These are phyloP conservation scores for Campoletis raptor DNA, from an alignment of 2,888 invertebrate genomes.

Conservation along the genomic window DNA sequence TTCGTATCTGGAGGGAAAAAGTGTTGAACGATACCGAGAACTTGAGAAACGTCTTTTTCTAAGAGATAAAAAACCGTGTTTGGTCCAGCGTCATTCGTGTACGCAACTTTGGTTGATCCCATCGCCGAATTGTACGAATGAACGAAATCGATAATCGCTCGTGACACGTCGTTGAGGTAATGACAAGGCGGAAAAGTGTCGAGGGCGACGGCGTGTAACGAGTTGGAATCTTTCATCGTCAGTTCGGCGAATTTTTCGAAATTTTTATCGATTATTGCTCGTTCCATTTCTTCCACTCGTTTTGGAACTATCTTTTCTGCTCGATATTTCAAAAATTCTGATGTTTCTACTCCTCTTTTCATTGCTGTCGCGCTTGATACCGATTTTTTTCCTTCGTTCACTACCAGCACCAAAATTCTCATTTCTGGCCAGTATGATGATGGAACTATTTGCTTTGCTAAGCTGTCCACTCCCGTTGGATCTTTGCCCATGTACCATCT, in stretches of 20 bases:
- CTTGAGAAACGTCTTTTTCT: slow-evolving; percentile 90
- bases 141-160: slow-evolving; percentile 91
- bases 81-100: slow-evolving; percentile 99
- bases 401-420: slow-evolving; percentile 94
- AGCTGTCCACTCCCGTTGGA: slow-evolving; percentile 90
- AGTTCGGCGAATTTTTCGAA: slow-evolving; percentile 95
- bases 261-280: slow-evolving; percentile 89
- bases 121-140: slow-evolving; percentile 92
- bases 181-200: slow-evolving; percentile 97
- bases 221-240: slow-evolving; percentile 99
- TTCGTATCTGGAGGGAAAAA: slow-evolving; percentile 88
- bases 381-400: slow-evolving; percentile 92
- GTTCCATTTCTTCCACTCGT: slow-evolving; percentile 88
- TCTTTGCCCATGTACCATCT: slow-evolving; percentile 93
- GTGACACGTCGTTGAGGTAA: slow-evolving; percentile 96
- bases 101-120: slow-evolving; percentile 92
- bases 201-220: slow-evolving; percentile 96
- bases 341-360: slow-evolving; percentile 92
- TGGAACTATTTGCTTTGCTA: slow-evolving; percentile 91
- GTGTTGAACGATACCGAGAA: slow-evolving; percentile 89
- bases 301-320: slow-evolving; percentile 90
- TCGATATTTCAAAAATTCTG: slow-evolving; percentile 92
- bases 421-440: slow-evolving; percentile 95
- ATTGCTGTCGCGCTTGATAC: slow-evolving; percentile 96
- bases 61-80: slow-evolving; percentile 96